A percentile compares a stretch with the other conserved stretches of the same genome.
phyloP scores from a whole-genome alignment of 2,113 vertebrate species.

The Anthoscopus minutus region DNA sequence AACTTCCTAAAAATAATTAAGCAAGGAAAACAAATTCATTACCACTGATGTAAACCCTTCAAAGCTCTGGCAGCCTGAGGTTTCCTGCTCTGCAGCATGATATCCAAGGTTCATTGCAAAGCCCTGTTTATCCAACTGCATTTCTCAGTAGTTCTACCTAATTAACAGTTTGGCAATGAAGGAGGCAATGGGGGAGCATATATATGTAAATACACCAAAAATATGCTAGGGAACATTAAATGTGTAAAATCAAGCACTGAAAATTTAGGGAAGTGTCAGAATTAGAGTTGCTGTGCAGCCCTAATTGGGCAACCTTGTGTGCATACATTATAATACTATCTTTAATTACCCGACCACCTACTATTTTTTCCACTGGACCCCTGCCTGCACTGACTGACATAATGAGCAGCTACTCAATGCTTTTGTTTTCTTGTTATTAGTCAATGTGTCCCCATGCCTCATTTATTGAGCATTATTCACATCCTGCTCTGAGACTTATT shows the following conservation, averaged over 20 bases:
- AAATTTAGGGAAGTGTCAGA: conserved; percentile 44
- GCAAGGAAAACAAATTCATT: not conserved
- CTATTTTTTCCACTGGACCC: conserved; percentile 47
- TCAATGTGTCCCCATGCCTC: conserved; percentile 28
- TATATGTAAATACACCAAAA: conserved; percentile 57
- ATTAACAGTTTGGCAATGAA: conserved; percentile 50
- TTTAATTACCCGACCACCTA: conserved; percentile 52
- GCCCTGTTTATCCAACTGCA: conserved; percentile 9
- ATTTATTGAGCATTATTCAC: conserved; percentile 25
- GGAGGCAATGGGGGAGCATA: conserved; percentile 29
- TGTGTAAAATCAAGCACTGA: conserved; percentile 25
- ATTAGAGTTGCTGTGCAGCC: conserved; percentile 29
- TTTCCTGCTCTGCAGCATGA: not conserved
- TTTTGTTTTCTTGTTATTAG: conserved; percentile 47
- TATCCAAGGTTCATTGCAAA: not conserved
- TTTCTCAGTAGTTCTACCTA: conserved; percentile 30
- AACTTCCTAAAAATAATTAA: conserved; percentile 5
- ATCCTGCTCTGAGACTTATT: conserved; percentile 2
- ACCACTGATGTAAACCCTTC: not conserved
- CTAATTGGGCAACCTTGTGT: conserved; percentile 53
- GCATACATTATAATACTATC: conserved; percentile 1
- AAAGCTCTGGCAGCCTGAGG: not conserved
- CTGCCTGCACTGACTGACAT: conserved; percentile 46
- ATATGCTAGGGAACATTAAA: conserved; percentile 44
- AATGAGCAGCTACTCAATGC: conserved; percentile 45